Evolutionary conservation across 2,888 invertebrate species (phyloP).

Genomic region (Drosophila neotestacea): DNA sequence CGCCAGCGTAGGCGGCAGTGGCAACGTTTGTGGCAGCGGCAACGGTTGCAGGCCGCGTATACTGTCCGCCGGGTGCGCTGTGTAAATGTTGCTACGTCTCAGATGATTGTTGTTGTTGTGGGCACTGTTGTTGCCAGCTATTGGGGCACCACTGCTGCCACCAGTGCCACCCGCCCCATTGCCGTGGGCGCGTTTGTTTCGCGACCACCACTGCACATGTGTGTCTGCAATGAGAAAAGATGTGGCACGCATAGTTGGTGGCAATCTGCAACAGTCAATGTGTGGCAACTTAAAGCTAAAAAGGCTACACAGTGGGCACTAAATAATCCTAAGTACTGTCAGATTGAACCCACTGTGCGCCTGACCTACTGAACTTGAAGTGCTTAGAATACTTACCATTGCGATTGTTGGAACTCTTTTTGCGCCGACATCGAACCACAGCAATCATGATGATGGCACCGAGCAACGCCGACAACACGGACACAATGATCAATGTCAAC

Average conservation of each 20-base stretch:
- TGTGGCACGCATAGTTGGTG: conserved; percentile 11
- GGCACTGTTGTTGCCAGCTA: conserved; percentile 48
- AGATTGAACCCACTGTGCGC: background rate
- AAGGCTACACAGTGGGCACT: no score
- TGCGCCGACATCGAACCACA: conserved; percentile 88
- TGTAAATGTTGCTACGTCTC: conserved; percentile 84
- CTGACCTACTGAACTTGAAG: background rate
- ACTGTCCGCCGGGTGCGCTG: conserved; percentile 85
- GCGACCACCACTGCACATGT: conserved; percentile 85
- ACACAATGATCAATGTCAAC: conserved; percentile 89
- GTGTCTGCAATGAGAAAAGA: conserved; percentile 77
- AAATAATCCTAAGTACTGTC: no score
- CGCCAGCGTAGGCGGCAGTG: conserved; percentile 58
- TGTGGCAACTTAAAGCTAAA: conserved; percentile 1
- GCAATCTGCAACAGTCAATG: conserved; percentile 5
- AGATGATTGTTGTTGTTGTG: conserved; percentile 84
- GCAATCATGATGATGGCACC: conserved; percentile 91
- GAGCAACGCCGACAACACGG: conserved; percentile 89
- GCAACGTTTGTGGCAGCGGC: conserved; percentile 63
- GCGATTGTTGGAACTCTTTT: conserved; percentile 85
- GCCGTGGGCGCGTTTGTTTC: conserved; percentile 83
- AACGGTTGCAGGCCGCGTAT: conserved; percentile 83
- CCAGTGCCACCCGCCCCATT: conserved; percentile 39
- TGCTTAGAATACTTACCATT: conserved; percentile 82
- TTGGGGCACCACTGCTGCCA: conserved; percentile 43